A percentile compares a stretch with the other conserved stretches of the same genome.
phyloP scores from a whole-genome alignment of 2,888 invertebrate species.

The Oscheius sp. region DNA sequence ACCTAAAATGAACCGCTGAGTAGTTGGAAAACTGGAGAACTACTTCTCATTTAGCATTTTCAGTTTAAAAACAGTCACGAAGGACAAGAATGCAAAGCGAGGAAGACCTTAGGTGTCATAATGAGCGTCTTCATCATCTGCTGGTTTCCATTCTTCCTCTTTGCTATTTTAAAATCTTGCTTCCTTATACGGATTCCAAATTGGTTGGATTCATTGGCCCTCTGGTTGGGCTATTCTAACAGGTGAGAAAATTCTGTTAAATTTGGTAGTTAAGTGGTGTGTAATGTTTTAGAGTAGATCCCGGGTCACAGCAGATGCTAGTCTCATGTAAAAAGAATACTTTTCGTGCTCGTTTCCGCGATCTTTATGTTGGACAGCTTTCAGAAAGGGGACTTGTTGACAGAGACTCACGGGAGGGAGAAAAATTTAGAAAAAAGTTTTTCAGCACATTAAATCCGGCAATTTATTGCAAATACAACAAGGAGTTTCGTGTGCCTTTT shows the following conservation, averaged over 20 bases:
- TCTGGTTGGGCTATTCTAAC: slow-evolving; percentile 95
- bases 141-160: slow-evolving; percentile 97
- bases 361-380: too few species aligned
- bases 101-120: slow-evolving; percentile 95
- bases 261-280: neutral
- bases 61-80: slow-evolving; percentile 31
- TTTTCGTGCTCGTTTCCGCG: neutral
- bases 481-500: slow-evolving; percentile 70
- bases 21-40: too few species aligned
- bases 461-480: slow-evolving; percentile 81
- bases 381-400: too few species aligned
- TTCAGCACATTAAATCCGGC: slow-evolving; percentile 79
- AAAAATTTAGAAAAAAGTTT: too few species aligned
- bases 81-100: slow-evolving; percentile 88
- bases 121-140: slow-evolving; percentile 89
- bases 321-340: neutral
- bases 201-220: slow-evolving; percentile 61
- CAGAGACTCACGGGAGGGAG: too few species aligned
- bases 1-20: too few species aligned
- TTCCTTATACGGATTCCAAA: slow-evolving; percentile 45
- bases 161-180: slow-evolving; percentile 80
- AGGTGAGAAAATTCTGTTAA: slow-evolving; percentile 61
- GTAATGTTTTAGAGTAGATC: slow-evolving; percentile 3
- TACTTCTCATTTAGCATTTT: too few species aligned
- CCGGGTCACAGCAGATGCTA: neutral